Percentiles rank a stretch among this genome's conserved stretches.
Conservation (phyloP, 2,113 vertebrate genomes). For the Hylia prasina region DNA sequence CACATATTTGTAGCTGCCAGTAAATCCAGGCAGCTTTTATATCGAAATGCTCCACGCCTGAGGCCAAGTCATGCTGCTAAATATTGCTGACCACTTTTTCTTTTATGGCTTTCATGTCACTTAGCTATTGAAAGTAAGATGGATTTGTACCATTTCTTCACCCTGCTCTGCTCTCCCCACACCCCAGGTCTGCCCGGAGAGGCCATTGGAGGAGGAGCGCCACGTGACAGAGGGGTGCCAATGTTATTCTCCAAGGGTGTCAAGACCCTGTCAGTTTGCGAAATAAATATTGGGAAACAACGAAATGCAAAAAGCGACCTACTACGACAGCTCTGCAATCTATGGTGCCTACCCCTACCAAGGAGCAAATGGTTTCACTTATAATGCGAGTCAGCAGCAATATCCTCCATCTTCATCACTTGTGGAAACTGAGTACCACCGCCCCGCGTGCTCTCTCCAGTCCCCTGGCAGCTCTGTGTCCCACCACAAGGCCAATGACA, state of each 20-base stretch:
- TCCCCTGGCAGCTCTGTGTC: constrained; percentile 83
- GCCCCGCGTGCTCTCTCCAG: constrained; percentile 94
- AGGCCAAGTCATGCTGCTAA: constrained; percentile 84
- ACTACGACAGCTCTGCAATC: constrained; percentile 98
- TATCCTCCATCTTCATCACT: constrained; percentile 89
- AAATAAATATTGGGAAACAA: constrained; percentile 99
- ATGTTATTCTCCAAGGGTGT: constrained; percentile 99
- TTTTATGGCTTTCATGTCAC: constrained; percentile 97
- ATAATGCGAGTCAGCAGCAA: constrained; percentile 95
- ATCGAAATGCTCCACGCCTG: constrained; percentile 69
- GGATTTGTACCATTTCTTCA: constrained; percentile 97
- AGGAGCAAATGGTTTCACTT: constrained; percentile 97
- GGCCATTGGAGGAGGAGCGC: constrained; percentile 95
- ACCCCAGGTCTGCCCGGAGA: constrained; percentile 92
- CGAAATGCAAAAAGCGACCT: constrained; percentile 99
- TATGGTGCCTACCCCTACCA: constrained; percentile 99
- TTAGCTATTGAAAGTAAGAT: constrained; percentile 99
- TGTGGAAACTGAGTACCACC: constrained; percentile 93
- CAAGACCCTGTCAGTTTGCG: constrained; percentile 98
- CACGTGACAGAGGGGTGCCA: constrained; percentile 99
- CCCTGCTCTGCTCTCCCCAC: constrained; percentile 89
- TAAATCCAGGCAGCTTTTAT: constrained; percentile 76
- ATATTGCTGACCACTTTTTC: constrained; percentile 93
- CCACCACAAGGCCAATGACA: constrained; percentile 88
- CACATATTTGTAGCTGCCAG: constrained; percentile 74